These are phyloP conservation scores for Sander lucioperca DNA, from an alignment of 2,113 vertebrate species.

Conservation along the genomic window DNA sequence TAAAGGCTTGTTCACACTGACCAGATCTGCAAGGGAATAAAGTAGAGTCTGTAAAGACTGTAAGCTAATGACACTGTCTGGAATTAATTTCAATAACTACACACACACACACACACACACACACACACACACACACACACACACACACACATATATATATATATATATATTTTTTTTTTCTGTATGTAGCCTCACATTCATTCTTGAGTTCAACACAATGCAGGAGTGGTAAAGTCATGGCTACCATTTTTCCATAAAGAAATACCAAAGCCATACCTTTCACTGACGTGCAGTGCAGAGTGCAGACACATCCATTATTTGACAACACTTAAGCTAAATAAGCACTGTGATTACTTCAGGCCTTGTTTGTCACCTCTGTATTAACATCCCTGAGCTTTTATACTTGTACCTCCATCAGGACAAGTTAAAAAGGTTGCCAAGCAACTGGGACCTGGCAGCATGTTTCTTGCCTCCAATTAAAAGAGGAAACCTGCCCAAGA, in stretches of 20 bases:
- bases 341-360: slow-evolving; percentile 11
- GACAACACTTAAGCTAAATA: slow-evolving; percentile 4
- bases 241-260: not conserved
- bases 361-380: slow-evolving; percentile 51
- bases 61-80: not conserved
- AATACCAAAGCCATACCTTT: too few relatives aligned
- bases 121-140: too few relatives aligned
- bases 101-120: too few relatives aligned
- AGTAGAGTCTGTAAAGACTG: not conserved
- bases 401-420: slow-evolving; percentile 37
- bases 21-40: too few relatives aligned
- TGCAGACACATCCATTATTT: not conserved
- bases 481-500: slow-evolving; percentile 48
- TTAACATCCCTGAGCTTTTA: slow-evolving; percentile 56
- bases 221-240: not conserved
- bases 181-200: not conserved
- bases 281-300: not conserved
- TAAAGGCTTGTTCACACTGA: too few relatives aligned
- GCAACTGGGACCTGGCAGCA: slow-evolving; percentile 78
- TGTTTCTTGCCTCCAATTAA: slow-evolving; percentile 62
- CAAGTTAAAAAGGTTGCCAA: slow-evolving; percentile 75
- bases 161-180: too few relatives aligned
- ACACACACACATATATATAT: too few relatives aligned
- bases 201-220: not conserved
- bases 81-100: too few relatives aligned